A percentile compares a stretch with the other conserved stretches of the same genome.
phyloP scores from a whole-genome alignment of 2,888 invertebrate species.

The Mayetiola destructor region DNA sequence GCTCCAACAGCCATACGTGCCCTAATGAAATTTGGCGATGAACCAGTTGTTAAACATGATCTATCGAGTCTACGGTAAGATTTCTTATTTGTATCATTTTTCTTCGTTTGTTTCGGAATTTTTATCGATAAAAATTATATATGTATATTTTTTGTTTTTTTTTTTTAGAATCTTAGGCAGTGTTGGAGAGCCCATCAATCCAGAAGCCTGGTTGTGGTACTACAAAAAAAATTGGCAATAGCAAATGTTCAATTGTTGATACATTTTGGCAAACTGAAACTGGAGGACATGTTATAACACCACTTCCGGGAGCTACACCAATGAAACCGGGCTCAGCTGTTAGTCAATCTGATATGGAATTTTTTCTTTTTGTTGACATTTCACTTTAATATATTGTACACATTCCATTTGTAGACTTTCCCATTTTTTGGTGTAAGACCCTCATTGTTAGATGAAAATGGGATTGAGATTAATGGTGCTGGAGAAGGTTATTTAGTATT shows the following conservation, averaged over 20 bases:
- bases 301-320: slow-evolving; percentile 88
- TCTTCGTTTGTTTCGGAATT: not conserved
- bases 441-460: slow-evolving; percentile 72
- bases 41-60: slow-evolving; percentile 56
- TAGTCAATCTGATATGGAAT: slow-evolving; percentile 34
- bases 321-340: slow-evolving; percentile 98
- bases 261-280: slow-evolving; percentile 99
- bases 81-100: too few species aligned
- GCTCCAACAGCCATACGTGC: slow-evolving; percentile 96
- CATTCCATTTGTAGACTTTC: slow-evolving; percentile 49
- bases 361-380: not conserved
- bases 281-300: slow-evolving; percentile 92
- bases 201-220: slow-evolving; percentile 97
- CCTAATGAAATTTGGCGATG: slow-evolving; percentile 88
- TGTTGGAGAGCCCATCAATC: slow-evolving; percentile 98
- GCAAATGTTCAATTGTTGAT: slow-evolving; percentile 83
- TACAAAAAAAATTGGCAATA: slow-evolving; percentile 66
- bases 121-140: slow-evolving; percentile 18
- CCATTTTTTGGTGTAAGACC: slow-evolving; percentile 97
- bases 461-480: slow-evolving; percentile 67
- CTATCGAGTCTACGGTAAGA: slow-evolving; percentile 30
- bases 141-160: slow-evolving; percentile 24
- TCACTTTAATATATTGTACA: not conserved
- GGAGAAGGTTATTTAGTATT: slow-evolving; percentile 94
- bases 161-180: slow-evolving; percentile 74